Evolutionary conservation across 2,113 vertebrate genomes (phyloP), one percentile per base, ranked within the genome.

Genomic region (Nothocercus nigrocapillus): DNA sequence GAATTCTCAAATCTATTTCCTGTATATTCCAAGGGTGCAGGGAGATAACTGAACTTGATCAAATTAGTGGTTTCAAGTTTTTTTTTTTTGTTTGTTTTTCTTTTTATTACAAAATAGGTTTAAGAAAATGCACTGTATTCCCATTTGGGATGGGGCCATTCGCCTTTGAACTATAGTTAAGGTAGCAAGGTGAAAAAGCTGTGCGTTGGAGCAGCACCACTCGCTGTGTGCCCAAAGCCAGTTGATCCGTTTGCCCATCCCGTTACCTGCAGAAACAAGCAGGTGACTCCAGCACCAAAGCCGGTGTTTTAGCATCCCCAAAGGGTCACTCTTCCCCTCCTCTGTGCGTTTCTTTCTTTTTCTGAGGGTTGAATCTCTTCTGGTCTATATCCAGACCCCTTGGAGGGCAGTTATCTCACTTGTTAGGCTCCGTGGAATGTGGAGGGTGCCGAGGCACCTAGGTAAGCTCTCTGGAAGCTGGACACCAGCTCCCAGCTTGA

Each of bases 371-470:
- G 54, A 42, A 59, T 82, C 27, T 68, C 54, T 15, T 9, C 59
- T 81, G 28, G 4, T 8, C n/a, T 32, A 12, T 30, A 28, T 42
- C 40, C 27, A 56, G 54, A 30, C 54, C 28, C 66, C 3, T 8
- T 22, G 30, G 27, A 56, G 72, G 89, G 64, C 11, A 63, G 11
- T 51, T 34, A 4, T 12, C 34, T 74, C 61, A 6, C 34, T 44
- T 1, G 0, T 44, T 10, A 5, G 17, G 22, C 34, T 40, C 24
- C 28, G 0, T 6, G 56, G 44, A 3, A 5, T 30, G 4, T 7
- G n/a, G 40, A 53, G 10, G 42, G 36, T 30, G 2, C 42, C 32
- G 12, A 24, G 19, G 1, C 11, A 59, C 49, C 10, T 47, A 59
- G 63, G 2, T 11, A 13, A 30, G 49, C 51, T 28, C 1, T 30